Evolutionary conservation across 1,140 invertebrate genomes (phyloP).

Genomic region (Anagrus nilaparvatae): DNA sequence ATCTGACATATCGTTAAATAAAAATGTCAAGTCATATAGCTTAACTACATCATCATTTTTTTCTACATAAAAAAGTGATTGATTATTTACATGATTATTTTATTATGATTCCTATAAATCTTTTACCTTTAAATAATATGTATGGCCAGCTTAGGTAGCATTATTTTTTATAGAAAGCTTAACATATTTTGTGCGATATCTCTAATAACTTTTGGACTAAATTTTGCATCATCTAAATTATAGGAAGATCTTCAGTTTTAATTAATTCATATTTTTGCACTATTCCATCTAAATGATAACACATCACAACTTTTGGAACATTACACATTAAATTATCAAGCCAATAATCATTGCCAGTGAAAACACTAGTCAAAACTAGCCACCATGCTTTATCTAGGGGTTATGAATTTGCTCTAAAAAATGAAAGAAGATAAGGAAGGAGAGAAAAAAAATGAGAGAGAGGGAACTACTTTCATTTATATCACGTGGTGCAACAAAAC

Average conservation of each 20-base stretch:
- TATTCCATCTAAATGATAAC: conserved; percentile 85
- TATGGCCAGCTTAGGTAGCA: conserved; percentile 89
- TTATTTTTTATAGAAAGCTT: conserved; percentile 85
- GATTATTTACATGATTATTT: conserved; percentile 1
- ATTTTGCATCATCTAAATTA: conserved; percentile 74
- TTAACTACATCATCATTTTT: conserved; percentile 89
- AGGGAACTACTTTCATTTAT: too few species aligned
- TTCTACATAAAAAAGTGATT: conserved; percentile 34
- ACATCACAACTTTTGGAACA: conserved; percentile 93
- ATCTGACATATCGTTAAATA: conserved; percentile 55
- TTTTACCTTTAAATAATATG: conserved; percentile 83
- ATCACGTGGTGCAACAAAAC: too few species aligned
- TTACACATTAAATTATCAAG: conserved; percentile 94
- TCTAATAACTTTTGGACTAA: conserved; percentile 76
- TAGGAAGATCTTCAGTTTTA: conserved; percentile 88
- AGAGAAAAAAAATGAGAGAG: too few species aligned
- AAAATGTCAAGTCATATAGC: conserved; percentile 81
- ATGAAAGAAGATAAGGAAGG: too few species aligned
- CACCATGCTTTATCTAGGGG: too few species aligned
- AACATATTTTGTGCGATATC: conserved; percentile 91
- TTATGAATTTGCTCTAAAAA: too few species aligned
- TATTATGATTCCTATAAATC: conserved; percentile 2
- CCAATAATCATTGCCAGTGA: conserved; percentile 94
- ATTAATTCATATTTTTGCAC: conserved; percentile 91
- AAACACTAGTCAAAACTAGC: conserved; percentile 82